Conservation (phyloP, 1,140 invertebrate genomes). For the Cyphomyrmex costatus region DNA sequence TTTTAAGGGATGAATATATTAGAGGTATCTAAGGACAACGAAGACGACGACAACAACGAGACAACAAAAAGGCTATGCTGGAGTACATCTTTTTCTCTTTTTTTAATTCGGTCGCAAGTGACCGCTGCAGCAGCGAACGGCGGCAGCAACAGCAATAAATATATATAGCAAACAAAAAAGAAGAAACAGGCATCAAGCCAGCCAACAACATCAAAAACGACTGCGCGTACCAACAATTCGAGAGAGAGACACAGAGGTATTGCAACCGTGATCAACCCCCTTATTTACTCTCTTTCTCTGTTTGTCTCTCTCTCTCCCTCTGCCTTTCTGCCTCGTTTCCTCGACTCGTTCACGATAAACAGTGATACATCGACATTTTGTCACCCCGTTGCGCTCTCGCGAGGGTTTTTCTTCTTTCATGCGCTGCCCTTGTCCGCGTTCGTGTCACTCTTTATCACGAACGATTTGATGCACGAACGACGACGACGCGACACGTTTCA, state of each 20-base stretch:
- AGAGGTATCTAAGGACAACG: slow-evolving; percentile 51
- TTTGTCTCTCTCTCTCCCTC: slow-evolving; percentile 24
- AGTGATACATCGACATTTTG: slow-evolving; percentile 58
- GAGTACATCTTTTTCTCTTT: slow-evolving; percentile 28
- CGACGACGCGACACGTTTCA: slow-evolving; percentile 49
- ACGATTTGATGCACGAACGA: slow-evolving; percentile 20
- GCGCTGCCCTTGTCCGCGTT: not conserved
- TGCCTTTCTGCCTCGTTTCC: not conserved
- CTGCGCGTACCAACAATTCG: slow-evolving; percentile 71
- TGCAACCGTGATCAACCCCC: slow-evolving; percentile 66
- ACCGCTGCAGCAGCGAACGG: slow-evolving; percentile 73
- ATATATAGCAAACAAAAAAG: slow-evolving; percentile 77
- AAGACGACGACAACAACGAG: slow-evolving; percentile 58
- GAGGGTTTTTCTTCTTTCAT: slow-evolving; percentile 10
- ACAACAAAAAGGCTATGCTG: slow-evolving; percentile 71
- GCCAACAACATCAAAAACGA: slow-evolving; percentile 77
- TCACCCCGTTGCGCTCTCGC: slow-evolving; percentile 28
- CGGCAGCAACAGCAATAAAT: slow-evolving; percentile 76
- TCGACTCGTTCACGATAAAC: slow-evolving; percentile 54
- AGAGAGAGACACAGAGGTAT: slow-evolving; percentile 1
- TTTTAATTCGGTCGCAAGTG: slow-evolving; percentile 67
- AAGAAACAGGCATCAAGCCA: slow-evolving; percentile 79
- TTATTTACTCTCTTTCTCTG: slow-evolving; percentile 50
- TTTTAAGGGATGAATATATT: slow-evolving; percentile 12
- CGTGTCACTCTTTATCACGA: slow-evolving; percentile 7